These are phyloP conservation scores for Eumacrocentrus americanus DNA, from an alignment of 2,888 invertebrate species.

Conservation along the genomic window DNA sequence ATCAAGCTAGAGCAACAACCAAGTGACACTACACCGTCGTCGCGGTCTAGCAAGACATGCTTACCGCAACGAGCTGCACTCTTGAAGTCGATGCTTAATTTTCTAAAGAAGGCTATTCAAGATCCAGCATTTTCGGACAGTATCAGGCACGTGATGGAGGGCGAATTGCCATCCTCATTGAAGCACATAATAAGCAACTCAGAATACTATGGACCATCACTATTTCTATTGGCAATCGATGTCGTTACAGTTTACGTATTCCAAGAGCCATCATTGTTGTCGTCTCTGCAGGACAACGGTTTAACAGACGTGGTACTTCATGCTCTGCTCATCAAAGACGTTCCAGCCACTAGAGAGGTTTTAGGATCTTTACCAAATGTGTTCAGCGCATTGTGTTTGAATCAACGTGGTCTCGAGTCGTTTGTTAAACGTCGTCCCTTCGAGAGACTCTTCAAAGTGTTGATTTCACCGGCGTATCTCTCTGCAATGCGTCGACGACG, in stretches of 20 bases:
- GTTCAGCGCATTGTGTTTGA: constrained; percentile 85
- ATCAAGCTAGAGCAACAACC: constrained; percentile 46
- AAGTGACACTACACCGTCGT: constrained; percentile 56
- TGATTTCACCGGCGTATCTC: constrained; percentile 81
- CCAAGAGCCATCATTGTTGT: constrained; percentile 82
- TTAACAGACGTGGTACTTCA: constrained; percentile 85
- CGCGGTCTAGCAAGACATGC: constrained; percentile 67
- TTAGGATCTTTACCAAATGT: constrained; percentile 87
- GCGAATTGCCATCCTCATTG: constrained; percentile 77
- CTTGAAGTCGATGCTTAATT: constrained; percentile 87
- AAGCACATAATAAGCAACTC: constrained; percentile 87
- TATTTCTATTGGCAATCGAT: constrained; percentile 82
- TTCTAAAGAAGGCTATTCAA: constrained; percentile 84
- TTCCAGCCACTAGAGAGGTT: constrained; percentile 75
- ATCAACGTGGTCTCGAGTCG: constrained; percentile 77
- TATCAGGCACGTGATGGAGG: constrained; percentile 86
- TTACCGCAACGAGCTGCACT: constrained; percentile 83
- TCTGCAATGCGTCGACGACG: constrained; percentile 84
- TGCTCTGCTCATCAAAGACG: constrained; percentile 82
- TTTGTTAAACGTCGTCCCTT: constrained; percentile 83
- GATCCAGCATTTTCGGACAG: constrained; percentile 80
- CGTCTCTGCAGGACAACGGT: constrained; percentile 84
- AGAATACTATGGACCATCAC: constrained; percentile 86
- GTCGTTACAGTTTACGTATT: constrained; percentile 85
- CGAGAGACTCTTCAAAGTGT: constrained; percentile 78